phyloP scores from a whole-genome alignment of 2,888 invertebrate genomes.

The Cynaeus angustus region DNA sequence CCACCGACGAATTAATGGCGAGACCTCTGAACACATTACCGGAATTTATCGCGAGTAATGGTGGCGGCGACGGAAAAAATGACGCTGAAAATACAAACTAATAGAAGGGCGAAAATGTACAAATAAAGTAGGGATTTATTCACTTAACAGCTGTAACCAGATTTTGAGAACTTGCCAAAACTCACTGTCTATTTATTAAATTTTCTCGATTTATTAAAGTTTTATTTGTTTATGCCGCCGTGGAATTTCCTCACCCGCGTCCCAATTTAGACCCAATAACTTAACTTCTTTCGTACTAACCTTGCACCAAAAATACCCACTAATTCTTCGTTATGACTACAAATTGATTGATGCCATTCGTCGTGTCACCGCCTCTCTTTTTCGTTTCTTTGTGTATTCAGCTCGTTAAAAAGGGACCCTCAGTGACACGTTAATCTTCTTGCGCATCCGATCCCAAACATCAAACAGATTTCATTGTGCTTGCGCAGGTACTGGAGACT shows the following conservation, averaged over 20 bases:
- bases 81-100: too few relatives aligned
- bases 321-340: conserved; percentile 20
- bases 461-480: conserved; percentile 46
- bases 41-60: conserved; percentile 11
- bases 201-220: too few relatives aligned
- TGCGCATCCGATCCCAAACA: conserved; percentile 33
- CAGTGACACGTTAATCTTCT: conserved; percentile 42
- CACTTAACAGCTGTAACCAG: too few relatives aligned
- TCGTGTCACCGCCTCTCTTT: conserved; percentile 19
- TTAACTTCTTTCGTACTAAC: neutral
- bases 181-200: too few relatives aligned
- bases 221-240: neutral
- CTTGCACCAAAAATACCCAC: conserved; percentile 10
- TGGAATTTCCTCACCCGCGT: neutral
- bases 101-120: too few relatives aligned
- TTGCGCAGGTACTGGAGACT: conserved; percentile 32
- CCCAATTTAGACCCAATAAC: conserved; percentile 3
- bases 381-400: conserved; percentile 30
- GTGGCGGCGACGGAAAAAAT: neutral
- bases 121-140: too few relatives aligned
- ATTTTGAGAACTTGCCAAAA: too few relatives aligned
- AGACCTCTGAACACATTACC: neutral
- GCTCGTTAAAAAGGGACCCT: conserved; percentile 38
- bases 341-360: conserved; percentile 17
- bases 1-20: conserved; percentile 13